Conservation (phyloP, 2,888 invertebrate species). For the Eugnorisma glareosa region DNA sequence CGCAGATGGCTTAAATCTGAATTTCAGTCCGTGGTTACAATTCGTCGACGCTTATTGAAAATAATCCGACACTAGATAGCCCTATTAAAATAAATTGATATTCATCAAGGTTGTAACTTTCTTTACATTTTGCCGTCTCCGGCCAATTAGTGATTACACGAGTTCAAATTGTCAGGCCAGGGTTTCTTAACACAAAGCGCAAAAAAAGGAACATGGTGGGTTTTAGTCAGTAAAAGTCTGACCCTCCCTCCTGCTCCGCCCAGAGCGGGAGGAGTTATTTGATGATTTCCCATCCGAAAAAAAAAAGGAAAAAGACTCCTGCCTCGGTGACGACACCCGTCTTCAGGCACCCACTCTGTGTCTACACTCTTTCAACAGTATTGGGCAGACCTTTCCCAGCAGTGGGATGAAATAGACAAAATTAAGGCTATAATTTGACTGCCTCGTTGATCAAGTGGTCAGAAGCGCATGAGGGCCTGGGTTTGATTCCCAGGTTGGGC, state of each 20-base stretch:
- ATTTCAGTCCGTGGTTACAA: conserved; percentile 28
- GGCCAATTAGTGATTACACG: neutral
- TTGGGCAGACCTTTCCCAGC: neutral
- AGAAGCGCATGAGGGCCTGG: neutral
- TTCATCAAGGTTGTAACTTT: neutral
- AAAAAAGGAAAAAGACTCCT: too few species aligned
- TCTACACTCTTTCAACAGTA: too few species aligned
- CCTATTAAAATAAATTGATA: conserved; percentile 29
- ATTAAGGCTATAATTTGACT: neutral
- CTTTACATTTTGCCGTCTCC: neutral
- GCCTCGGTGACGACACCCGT: neutral
- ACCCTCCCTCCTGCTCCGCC: too few species aligned
- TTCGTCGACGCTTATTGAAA: neutral
- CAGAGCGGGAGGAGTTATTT: too few species aligned
- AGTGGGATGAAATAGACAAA: neutral
- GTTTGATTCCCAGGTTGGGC: neutral
- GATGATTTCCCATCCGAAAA: too few species aligned
- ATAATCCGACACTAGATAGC: conserved; percentile 1
- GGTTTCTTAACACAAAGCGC: too few species aligned
- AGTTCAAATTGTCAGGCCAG: neutral
- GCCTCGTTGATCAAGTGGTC: neutral
- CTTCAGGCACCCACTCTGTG: neutral
- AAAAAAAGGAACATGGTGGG: too few species aligned
- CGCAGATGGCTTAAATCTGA: conserved; percentile 6
- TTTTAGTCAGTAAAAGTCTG: too few species aligned